Percentiles rank a stretch among this genome's conserved stretches.
phyloP scores from a whole-genome alignment of 2,797 vertebrate species.

The Microtus californicus region DNA sequence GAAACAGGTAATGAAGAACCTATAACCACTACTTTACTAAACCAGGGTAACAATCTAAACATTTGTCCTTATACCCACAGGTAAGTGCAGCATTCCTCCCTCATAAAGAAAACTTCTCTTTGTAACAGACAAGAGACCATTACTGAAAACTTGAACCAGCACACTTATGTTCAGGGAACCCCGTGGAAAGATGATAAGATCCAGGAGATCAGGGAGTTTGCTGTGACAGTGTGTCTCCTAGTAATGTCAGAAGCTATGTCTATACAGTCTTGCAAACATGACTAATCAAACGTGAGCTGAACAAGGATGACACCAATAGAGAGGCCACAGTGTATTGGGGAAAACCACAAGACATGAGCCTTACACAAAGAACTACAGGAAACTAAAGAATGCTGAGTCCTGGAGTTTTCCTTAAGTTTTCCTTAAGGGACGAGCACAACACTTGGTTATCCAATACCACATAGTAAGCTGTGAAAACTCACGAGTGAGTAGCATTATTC shows the following conservation, averaged over 20 bases:
- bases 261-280: neutral
- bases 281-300: neutral
- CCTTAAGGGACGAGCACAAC: neutral
- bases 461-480: neutral
- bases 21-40: neutral
- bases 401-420: neutral
- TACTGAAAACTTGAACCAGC: neutral
- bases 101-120: neutral
- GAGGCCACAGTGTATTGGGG: neutral
- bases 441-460: neutral
- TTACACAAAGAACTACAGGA: neutral
- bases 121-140: neutral
- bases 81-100: neutral
- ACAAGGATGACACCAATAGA: neutral
- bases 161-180: neutral
- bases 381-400: too few species aligned
- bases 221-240: neutral
- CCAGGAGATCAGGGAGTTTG: neutral
- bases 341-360: neutral
- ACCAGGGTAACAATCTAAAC: neutral
- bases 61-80: neutral
- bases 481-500: neutral
- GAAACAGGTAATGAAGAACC: neutral
- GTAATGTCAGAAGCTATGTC: neutral
- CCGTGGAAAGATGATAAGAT: neutral